A percentile compares a stretch with the other conserved stretches of the same genome.
phyloP scores from a whole-genome alignment of 2,113 vertebrate species.

The Daphoenositta chrysoptera region DNA sequence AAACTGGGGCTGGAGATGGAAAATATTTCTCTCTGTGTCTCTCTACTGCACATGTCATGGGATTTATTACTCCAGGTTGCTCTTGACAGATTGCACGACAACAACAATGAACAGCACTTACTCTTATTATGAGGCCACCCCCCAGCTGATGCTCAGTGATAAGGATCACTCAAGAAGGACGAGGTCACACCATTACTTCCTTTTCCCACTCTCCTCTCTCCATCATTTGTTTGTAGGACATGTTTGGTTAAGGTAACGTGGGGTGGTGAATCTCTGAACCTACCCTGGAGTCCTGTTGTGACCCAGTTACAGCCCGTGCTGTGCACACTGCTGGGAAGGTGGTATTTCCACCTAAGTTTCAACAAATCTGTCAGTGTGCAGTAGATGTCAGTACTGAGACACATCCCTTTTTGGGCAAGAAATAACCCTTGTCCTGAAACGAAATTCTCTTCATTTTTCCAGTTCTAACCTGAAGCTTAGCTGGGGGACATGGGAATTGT shows the following conservation, averaged over 20 bases:
- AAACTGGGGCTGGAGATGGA: background rate
- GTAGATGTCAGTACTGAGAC: conserved; percentile 32
- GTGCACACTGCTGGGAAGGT: background rate
- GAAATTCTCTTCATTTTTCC: background rate
- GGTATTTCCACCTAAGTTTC: background rate
- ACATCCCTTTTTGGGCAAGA: background rate
- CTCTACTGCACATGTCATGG: background rate
- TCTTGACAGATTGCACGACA: background rate
- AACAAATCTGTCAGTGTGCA: background rate
- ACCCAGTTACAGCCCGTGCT: background rate
- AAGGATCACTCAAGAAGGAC: background rate
- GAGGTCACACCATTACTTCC: background rate
- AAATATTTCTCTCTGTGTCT: background rate
- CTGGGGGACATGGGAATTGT: background rate
- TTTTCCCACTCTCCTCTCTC: background rate
- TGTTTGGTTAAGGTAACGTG: background rate
- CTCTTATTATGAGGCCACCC: background rate
- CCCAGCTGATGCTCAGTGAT: background rate
- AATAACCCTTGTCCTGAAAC: background rate
- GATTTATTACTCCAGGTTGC: background rate
- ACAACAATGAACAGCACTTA: background rate
- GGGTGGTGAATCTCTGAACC: background rate
- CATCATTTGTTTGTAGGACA: background rate
- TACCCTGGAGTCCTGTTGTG: background rate
- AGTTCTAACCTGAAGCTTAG: rapidly evolving